Conservation (phyloP, 2,797 vertebrate genomes). For the Phylloscopus collybita region DNA sequence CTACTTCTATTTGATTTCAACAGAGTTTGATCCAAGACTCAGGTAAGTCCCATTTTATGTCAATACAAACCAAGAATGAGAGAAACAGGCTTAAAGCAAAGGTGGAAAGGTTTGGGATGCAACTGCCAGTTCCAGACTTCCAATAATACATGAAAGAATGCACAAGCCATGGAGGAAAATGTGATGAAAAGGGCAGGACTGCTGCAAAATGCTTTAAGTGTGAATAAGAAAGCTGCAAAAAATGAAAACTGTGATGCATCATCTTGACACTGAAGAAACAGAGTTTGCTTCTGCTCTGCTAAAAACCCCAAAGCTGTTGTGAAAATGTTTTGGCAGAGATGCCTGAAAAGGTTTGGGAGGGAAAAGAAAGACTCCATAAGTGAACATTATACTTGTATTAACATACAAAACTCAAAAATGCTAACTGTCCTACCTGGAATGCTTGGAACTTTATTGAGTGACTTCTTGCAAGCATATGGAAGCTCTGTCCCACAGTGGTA, state of each 20-base stretch:
- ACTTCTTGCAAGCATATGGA: constrained; percentile 92
- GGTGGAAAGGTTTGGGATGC: background rate
- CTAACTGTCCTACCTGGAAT: constrained; percentile 75
- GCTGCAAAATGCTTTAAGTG: background rate
- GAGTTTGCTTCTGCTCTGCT: constrained; percentile 2
- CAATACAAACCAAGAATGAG: background rate
- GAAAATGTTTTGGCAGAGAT: constrained; percentile 10
- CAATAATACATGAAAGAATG: background rate
- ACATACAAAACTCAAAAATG: background rate
- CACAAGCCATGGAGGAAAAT: background rate
- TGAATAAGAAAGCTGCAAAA: constrained; percentile 27
- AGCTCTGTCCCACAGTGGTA: constrained; percentile 81
- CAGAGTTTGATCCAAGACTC: background rate
- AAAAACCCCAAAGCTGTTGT: background rate
- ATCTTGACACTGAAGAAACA: background rate
- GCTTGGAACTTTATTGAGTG: constrained; percentile 44
- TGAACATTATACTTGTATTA: background rate
- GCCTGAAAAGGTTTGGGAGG: background rate
- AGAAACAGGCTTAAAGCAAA: background rate
- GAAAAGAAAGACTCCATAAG: background rate
- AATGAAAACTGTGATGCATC: background rate
- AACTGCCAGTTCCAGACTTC: background rate
- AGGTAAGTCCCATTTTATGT: background rate
- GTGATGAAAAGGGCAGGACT: background rate
- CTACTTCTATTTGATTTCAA: background rate